Percentiles rank a stretch among this genome's conserved stretches.
These are phyloP conservation scores for Pygocentrus nattereri DNA, from an alignment of 2,797 vertebrate species.

Conservation along the genomic window DNA sequence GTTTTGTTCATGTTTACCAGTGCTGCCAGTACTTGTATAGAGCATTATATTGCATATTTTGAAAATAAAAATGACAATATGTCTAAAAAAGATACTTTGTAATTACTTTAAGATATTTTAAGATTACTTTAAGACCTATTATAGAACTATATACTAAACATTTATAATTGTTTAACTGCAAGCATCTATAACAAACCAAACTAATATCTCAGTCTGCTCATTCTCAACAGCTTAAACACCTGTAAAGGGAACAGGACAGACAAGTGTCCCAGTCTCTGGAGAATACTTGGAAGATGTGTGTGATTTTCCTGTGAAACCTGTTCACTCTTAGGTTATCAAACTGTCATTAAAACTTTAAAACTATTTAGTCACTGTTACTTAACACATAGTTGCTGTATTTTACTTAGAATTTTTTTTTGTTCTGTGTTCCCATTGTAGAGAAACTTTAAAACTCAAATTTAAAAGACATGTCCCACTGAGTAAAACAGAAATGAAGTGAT, in stretches of 20 bases:
- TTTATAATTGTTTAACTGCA: not conserved
- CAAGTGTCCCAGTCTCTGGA: not conserved
- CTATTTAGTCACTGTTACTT: no score
- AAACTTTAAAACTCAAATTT: not conserved
- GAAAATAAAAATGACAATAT: no score
- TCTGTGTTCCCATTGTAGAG: no score
- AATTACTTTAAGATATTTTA: no score
- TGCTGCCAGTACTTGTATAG: no score
- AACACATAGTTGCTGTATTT: no score
- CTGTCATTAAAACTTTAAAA: not conserved
- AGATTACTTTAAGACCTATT: no score
- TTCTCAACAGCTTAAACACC: not conserved
- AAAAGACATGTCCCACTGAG: not conserved
- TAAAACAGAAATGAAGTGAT: not conserved
- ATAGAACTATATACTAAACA: no score
- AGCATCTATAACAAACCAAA: not conserved
- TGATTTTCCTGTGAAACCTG: not conserved
- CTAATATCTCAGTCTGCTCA: not conserved
- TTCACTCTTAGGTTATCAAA: not conserved
- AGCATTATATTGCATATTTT: no score
- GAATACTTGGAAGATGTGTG: not conserved
- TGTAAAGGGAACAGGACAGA: not conserved
- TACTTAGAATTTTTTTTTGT: not conserved
- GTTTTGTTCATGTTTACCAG: no score
- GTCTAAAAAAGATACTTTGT: no score